Evolutionary conservation across 2,113 vertebrate species (phyloP), one percentile per base, ranked within the genome.

Genomic region (Mellivora capensis): DNA sequence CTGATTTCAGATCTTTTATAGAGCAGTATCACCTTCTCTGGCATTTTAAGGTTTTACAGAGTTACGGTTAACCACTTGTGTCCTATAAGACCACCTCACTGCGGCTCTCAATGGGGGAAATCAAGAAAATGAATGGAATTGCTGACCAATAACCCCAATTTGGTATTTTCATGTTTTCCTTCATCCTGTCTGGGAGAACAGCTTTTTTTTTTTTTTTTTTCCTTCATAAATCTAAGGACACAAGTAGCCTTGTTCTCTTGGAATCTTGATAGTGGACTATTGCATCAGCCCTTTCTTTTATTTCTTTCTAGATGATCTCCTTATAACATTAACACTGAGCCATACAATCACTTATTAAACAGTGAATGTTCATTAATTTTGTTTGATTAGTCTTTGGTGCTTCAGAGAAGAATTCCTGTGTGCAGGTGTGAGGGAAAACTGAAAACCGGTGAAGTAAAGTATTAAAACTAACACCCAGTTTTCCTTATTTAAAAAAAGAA

Each of bases 341-440:
- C 27, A 31, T 47, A 4, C 1, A 86, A 17, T 87, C 18, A 18
- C 90, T 91, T 86, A 64, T 86, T 95, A 57, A 72, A 79, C 2
- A 74, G 11, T 34, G 25, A 77, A n/a, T 57, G 2, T 80, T 89
- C 77, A 6, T 86, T 96, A 77, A 76, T 69, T 93, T 97, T 93
- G 31, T 96, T 71, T 92, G 52, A 74, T 90, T 93, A 62, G 90
- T 90, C 25, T 74, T 87, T 92, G 62, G 13, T 95, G 27, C n/a
- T 94, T 83, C 9, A 80, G 27, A 42, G 61, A 21, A 82, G 15
- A 91, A 90, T 94, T 77, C 10, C 13, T 76, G 2, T 39, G 17
- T 67, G 20, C 31, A 42, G 12, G 39, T 94, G 3, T 84, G 74
- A 87, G 44, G 25, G 10, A 17, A 82, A 91, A 54, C 8, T 47